These are phyloP conservation scores for Stenoptilia bipunctidactyla DNA, from an alignment of 2,888 invertebrate species.

Conservation along the genomic window DNA sequence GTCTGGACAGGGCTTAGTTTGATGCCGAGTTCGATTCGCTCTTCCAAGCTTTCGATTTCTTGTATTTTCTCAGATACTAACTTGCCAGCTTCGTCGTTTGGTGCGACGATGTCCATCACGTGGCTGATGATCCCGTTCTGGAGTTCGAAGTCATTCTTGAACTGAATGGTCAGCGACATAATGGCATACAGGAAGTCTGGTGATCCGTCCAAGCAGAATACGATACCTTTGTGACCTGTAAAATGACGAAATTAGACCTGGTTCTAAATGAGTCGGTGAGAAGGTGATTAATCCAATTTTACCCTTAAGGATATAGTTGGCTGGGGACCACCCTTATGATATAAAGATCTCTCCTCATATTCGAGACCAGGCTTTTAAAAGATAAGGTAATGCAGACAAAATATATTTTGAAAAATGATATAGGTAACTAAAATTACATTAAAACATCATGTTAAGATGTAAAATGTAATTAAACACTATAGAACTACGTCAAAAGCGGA, in stretches of 20 bases:
- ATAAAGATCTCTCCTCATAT: no score
- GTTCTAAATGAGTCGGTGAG: not conserved
- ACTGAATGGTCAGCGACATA: conserved; percentile 52
- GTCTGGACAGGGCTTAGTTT: conserved; percentile 41
- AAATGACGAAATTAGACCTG: conserved; percentile 1
- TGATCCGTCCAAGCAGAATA: conserved; percentile 86
- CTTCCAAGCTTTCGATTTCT: conserved; percentile 65
- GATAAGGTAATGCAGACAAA: no score
- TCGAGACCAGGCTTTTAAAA: no score
- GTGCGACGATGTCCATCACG: conserved; percentile 61
- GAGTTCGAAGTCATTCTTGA: conserved; percentile 53
- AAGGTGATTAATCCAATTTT: not conserved
- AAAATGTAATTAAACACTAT: no score
- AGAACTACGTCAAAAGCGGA: no score
- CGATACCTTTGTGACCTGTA: conserved; percentile 64
- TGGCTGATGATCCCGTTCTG: conserved; percentile 72
- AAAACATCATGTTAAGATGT: no score
- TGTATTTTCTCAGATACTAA: conserved; percentile 53
- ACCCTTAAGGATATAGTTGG: no score
- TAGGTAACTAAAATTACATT: no score
- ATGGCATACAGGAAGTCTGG: conserved; percentile 77
- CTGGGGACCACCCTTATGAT: no score
- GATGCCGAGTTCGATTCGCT: conserved; percentile 66
- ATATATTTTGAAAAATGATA: no score
- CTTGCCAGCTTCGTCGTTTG: conserved; percentile 39